Evolutionary conservation across 1,140 invertebrate species (phyloP), one percentile per base, ranked within the genome.

Genomic region (Drosophila neocordata): DNA sequence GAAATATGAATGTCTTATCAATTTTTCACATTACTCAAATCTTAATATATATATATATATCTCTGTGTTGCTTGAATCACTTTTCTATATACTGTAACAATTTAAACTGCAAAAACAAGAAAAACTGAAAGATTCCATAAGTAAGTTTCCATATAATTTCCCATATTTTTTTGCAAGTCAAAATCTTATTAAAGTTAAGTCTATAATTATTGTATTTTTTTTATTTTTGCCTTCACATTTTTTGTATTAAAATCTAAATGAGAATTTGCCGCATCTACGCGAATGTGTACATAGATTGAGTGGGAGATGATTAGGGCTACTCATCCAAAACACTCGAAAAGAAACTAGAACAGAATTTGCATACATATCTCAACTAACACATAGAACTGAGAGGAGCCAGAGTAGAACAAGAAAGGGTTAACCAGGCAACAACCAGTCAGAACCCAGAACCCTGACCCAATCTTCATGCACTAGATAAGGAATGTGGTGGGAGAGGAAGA

Each of bases 341-440:
- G 41, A 76, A 85, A 83, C 69, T 87, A 68, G 82, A 52, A 37
- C 82, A 57, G 58, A 78, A 87, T 85, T 85, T 85, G 82, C 82
- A 85, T 85, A 69, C 69, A 78, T 85, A 85, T 82, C 73, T 85
- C 66, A 75, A 72, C 52, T 13, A 18, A 18, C n/a, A n/a, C n/a
- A 13, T 24, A 24, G 24, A 24, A 24, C 2, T 4, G 27, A 31
- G 27, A 31, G 41, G 8, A 20, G 41, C 7, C 8, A 20, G 65
- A 60, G 66, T 24, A 9, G 55, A 38, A 65, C 38, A 48, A 57
- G 22, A 65, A 66, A 48, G 57, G 62, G 65, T 57, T 74, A 77
- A 51, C 56, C 63, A 59, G 61, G 48, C 57, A 80, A 57, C 57
- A 80, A 57, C 71, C 60, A 79, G 41, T n/a, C 82, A 78, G 60